Conservation (phyloP, 2,797 vertebrate genomes). For the Hyperoplus lanceolatus region DNA sequence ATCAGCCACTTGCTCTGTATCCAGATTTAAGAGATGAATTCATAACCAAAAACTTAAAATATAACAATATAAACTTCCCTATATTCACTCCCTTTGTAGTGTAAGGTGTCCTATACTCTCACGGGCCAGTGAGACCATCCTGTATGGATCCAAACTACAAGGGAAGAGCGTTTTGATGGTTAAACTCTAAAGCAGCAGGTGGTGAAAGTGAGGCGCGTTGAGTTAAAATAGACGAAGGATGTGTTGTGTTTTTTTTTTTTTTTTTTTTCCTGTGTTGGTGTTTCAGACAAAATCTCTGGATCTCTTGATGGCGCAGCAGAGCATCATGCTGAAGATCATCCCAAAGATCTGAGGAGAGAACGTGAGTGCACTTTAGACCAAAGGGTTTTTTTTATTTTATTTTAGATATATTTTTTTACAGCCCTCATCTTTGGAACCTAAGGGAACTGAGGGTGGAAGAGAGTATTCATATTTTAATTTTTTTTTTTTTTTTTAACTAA, state of each 20-base stretch:
- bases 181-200: constrained; percentile 35
- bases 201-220: neutral
- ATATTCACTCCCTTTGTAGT: too few relatives aligned
- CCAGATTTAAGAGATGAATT: neutral
- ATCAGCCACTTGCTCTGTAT: neutral
- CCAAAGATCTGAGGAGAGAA: constrained; percentile 90
- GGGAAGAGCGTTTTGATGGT: constrained; percentile 25
- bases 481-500: too few relatives aligned
- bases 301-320: constrained; percentile 93
- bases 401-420: too few relatives aligned
- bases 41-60: neutral
- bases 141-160: constrained; percentile 31
- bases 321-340: constrained; percentile 98
- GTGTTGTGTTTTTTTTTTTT: neutral
- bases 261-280: too few relatives aligned
- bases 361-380: neutral
- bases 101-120: constrained; percentile 51
- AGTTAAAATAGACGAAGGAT: constrained; percentile 38
- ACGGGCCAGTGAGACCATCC: constrained; percentile 56
- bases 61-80: neutral
- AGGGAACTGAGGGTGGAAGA: too few relatives aligned
- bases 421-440: too few relatives aligned
- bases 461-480: too few relatives aligned
- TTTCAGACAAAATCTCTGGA: constrained; percentile 90
- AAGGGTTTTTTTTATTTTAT: too few relatives aligned